Evolutionary conservation across 2,113 vertebrate genomes (phyloP), one percentile per base, ranked within the genome.

Genomic region (Nanorana parkeri): DNA sequence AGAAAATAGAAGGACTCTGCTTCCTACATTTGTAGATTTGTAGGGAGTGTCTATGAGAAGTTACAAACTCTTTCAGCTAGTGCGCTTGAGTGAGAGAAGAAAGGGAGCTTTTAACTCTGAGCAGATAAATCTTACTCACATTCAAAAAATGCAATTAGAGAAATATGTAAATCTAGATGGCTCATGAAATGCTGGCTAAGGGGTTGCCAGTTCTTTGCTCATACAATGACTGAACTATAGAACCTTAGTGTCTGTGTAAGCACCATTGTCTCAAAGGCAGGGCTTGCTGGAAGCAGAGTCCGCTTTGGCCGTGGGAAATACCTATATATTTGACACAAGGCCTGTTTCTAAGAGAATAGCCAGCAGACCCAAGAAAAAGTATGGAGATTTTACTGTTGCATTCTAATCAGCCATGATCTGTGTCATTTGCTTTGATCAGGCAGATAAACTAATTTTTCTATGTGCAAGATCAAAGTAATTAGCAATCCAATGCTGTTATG

Each of bases 161-260:
- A 94, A 92, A 93, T 92, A 94, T 93, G 92, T 94, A 94, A 95
- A 94, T 95, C 91, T 93, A 92, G 91, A 93, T 93, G 92, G 93
- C 92, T 91, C 91, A 92, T 94, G 90, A 92, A 93, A 92, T 92
- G 88, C 90, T 93, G 88, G 90, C 90, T 88, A 87, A 93, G 82
- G 88, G 90, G 91, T 92, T 93, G 91, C 88, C 90, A 87, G 91
- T 91, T 90, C 91, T 93, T 89, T 88, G 71, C 47, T 13, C 89
- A 88, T 89, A 94, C 92, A 94, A 94, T 92, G 94, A 91, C 87
- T 91, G 91, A 93, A 93, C 93, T 93, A 93, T 94, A 94, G 92
- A 90, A 92, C 92, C 90, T 91, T 85, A 91, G 90, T 92, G 91
- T 91, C 90, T 95, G 86, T 94, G 85, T 93, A 92, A 93, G 92